A percentile compares a stretch with the other conserved stretches of the same genome.
Evolutionary conservation across 2,888 invertebrate species (phyloP).

Genomic region (Drosophila fungiperda): DNA sequence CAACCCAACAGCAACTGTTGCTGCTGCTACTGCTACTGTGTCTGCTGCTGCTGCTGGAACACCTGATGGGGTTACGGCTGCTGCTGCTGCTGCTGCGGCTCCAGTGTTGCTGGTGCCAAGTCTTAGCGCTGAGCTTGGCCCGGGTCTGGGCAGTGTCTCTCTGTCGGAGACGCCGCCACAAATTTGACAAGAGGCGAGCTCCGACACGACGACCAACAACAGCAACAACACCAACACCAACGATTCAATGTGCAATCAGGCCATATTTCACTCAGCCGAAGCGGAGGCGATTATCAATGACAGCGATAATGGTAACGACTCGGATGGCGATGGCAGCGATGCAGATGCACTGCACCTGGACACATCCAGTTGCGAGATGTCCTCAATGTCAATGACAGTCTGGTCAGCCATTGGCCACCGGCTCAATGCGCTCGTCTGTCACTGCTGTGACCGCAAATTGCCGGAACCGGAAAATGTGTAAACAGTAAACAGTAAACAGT

Average conservation of each 20-base stretch:
- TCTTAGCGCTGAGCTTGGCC: slow-evolving; percentile 79
- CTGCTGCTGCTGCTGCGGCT: slow-evolving; percentile 54
- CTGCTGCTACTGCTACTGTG: not conserved
- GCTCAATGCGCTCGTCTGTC: slow-evolving; percentile 84
- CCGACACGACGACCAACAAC: slow-evolving; percentile 58
- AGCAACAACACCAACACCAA: slow-evolving; percentile 72
- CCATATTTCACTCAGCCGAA: slow-evolving; percentile 61
- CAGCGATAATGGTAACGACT: slow-evolving; percentile 34
- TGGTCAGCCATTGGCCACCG: slow-evolving; percentile 85
- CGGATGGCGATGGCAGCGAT: slow-evolving; percentile 40
- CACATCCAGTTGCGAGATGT: slow-evolving; percentile 83
- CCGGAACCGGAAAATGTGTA: slow-evolving; percentile 85
- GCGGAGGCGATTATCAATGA: slow-evolving; percentile 31
- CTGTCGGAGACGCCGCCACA: slow-evolving; percentile 81
- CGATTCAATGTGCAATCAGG: slow-evolving; percentile 82
- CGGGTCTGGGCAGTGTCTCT: slow-evolving; percentile 79
- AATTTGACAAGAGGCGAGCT: slow-evolving; percentile 85
- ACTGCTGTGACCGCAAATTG: slow-evolving; percentile 85
- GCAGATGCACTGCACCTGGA: slow-evolving; percentile 60
- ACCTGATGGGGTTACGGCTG: slow-evolving; percentile 32
- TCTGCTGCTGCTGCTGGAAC: not conserved
- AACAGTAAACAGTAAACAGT: slow-evolving; percentile 22
- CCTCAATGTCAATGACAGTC: slow-evolving; percentile 83
- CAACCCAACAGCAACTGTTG: not conserved
- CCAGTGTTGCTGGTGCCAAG: slow-evolving; percentile 66